Evolutionary conservation across 2,113 vertebrate genomes (phyloP).

Genomic region (Crotalus helleri): DNA sequence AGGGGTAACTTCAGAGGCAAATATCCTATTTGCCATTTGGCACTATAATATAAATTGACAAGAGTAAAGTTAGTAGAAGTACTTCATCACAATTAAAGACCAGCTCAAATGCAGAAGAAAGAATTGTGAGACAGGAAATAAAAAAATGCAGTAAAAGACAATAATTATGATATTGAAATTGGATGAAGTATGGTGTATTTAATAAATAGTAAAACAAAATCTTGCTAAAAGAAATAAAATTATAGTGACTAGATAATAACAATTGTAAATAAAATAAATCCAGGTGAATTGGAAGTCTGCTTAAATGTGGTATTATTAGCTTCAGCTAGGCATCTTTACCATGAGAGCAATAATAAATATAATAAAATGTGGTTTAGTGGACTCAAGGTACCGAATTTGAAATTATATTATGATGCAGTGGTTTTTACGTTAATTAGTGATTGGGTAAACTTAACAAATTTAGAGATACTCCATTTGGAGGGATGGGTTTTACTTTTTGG

Average conservation of each 20-base stretch:
- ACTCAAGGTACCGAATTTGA: too few species aligned
- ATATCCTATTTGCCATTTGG: not conserved
- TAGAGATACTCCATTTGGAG: too few species aligned
- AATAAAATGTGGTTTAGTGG: not conserved
- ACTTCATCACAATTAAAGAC: not conserved
- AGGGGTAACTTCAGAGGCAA: slow-evolving; percentile 22
- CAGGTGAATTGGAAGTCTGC: not conserved
- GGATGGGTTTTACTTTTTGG: too few species aligned
- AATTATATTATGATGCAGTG: too few species aligned
- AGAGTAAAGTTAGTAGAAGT: not conserved
- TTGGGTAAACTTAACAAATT: too few species aligned
- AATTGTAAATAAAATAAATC: not conserved
- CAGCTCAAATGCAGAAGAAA: not conserved
- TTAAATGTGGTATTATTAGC: not conserved
- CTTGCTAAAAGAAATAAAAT: not conserved
- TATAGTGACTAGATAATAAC: not conserved
- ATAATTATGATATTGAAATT: not conserved
- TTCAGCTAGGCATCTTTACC: not conserved
- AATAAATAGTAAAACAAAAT: not conserved
- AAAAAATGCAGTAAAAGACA: not conserved
- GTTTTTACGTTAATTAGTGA: too few species aligned
- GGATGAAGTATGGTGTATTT: not conserved
- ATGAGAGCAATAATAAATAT: not conserved
- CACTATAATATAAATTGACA: not conserved
- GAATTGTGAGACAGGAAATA: slow-evolving; percentile 7